These are phyloP conservation scores for Clusia tigrina DNA, from an alignment of 2,888 invertebrate genomes.

Conservation along the genomic window DNA sequence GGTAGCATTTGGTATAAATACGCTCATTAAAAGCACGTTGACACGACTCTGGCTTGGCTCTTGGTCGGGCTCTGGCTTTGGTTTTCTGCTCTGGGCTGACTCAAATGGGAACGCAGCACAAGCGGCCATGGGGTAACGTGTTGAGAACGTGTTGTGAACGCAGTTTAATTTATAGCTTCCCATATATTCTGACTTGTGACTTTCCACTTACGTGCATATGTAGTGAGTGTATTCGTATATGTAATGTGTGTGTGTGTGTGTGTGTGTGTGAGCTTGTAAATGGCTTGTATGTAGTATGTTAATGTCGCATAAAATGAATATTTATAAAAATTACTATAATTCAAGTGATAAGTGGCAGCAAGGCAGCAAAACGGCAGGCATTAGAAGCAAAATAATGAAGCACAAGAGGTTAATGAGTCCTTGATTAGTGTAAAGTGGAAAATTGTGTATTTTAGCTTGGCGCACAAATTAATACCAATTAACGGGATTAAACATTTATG, in stretches of 20 bases:
- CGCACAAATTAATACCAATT: not conserved
- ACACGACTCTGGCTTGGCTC: constrained; percentile 37
- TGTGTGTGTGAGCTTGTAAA: not conserved
- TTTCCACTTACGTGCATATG: not conserved
- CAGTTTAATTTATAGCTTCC: not conserved
- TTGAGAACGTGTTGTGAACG: not conserved
- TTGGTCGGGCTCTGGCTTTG: constrained; percentile 9
- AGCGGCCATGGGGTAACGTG: not conserved
- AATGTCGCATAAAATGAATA: not conserved
- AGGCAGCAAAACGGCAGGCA: not conserved
- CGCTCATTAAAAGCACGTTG: constrained; percentile 48
- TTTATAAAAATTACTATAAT: not conserved
- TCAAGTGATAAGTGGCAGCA: not conserved
- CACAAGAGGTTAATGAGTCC: constrained; percentile 44
- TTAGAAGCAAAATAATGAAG: not conserved
- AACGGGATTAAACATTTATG: not conserved
- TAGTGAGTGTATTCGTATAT: not conserved
- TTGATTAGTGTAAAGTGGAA: constrained; percentile 50
- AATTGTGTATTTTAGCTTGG: constrained; percentile 44
- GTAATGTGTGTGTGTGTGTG: not conserved
- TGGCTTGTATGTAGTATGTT: constrained; percentile 1
- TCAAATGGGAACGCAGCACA: not conserved
- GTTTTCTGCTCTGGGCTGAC: not conserved
- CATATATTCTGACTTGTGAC: not conserved
- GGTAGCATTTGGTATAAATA: constrained; percentile 46